Evolutionary conservation across 2,797 vertebrate genomes (phyloP).

Genomic region (Uromys caudimaculatus): DNA sequence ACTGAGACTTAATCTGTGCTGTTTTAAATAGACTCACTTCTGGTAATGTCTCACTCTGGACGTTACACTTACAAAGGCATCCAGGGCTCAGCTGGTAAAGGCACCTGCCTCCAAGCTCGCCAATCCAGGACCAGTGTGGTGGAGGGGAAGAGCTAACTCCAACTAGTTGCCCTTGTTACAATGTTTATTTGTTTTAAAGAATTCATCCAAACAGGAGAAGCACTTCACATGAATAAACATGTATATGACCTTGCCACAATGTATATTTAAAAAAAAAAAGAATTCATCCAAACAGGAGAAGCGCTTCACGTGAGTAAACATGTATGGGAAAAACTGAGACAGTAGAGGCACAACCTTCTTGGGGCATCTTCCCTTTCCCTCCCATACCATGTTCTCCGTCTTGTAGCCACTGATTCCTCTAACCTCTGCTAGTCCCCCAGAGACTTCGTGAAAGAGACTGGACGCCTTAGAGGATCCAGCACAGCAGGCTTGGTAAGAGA

Average conservation of each 20-base stretch:
- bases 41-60: constrained; percentile 37
- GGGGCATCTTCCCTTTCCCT: not conserved
- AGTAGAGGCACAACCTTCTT: not conserved
- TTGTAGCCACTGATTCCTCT: not conserved
- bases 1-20: constrained; percentile 40
- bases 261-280: not conserved
- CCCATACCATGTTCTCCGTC: not conserved
- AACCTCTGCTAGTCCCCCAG: not conserved
- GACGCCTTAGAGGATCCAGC: not conserved
- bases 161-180: not conserved
- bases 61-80: constrained; percentile 5
- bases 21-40: constrained; percentile 30
- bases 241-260: not conserved
- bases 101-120: not conserved
- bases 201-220: constrained; percentile 25
- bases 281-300: constrained; percentile 27
- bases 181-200: not conserved
- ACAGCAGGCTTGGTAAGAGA: not conserved
- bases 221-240: constrained; percentile 55
- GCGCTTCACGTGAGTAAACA: constrained; percentile 59
- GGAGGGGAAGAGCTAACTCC: too few relatives aligned
- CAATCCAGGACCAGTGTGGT: not conserved
- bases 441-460: not conserved
- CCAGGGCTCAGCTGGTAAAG: not conserved
- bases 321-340: not conserved